Percentiles rank a stretch among this genome's conserved stretches.
Evolutionary conservation across 2,888 invertebrate genomes (phyloP).

Genomic region (Poecilus cupreus): DNA sequence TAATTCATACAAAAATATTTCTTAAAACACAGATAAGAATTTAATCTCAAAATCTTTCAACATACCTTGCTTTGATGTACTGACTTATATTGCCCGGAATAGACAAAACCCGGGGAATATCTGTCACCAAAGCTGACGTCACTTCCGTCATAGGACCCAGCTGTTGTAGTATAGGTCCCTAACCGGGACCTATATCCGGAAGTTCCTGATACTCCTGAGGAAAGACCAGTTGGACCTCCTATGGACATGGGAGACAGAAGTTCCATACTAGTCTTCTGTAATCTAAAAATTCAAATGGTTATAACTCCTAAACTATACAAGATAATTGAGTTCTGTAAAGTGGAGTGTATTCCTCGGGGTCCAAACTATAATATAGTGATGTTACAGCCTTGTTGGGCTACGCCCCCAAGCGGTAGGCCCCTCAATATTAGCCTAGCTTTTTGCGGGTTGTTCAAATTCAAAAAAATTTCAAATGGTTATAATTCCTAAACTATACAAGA

Average conservation of each 20-base stretch:
- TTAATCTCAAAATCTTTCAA: too few relatives aligned
- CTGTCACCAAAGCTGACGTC: constrained; percentile 24
- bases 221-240: background rate
- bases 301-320: too few relatives aligned
- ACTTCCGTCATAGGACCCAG: constrained; percentile 9
- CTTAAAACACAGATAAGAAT: too few relatives aligned
- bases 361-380: too few relatives aligned
- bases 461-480: background rate
- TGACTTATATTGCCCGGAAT: constrained; percentile 25
- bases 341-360: background rate
- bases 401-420: too few relatives aligned
- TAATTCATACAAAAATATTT: background rate
- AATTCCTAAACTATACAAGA: too few relatives aligned
- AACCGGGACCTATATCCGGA: background rate
- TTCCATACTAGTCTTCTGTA: too few relatives aligned
- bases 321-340: background rate
- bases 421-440: too few relatives aligned
- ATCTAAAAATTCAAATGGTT: background rate
- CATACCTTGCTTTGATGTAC: constrained; percentile 50
- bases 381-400: too few relatives aligned
- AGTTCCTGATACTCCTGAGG: background rate
- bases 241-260: background rate
- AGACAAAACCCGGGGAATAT: background rate
- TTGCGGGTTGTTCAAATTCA: too few relatives aligned
- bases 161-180: background rate